phyloP scores from a whole-genome alignment of 2,888 invertebrate genomes.

The Cryptus viduatorius region DNA sequence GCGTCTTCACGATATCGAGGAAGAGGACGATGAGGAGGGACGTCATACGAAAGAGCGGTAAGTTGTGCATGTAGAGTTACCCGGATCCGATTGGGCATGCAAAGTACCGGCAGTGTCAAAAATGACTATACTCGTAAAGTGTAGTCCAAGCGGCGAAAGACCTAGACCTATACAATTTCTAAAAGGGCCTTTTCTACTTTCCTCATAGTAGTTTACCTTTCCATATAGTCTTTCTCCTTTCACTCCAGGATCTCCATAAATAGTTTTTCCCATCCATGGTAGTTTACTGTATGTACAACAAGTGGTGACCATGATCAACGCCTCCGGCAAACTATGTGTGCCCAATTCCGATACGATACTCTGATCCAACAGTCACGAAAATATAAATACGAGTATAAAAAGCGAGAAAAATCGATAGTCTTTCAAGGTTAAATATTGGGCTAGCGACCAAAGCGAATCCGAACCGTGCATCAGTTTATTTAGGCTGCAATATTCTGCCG shows the following conservation, averaged over 20 bases:
- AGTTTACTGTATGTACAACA: not conserved
- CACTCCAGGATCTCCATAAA: not conserved
- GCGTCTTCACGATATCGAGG: conserved; percentile 93
- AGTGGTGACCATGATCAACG: not conserved
- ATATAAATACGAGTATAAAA: conserved; percentile 9
- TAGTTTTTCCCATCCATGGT: not conserved
- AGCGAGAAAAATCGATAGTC: conserved; percentile 5
- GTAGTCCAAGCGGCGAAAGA: not conserved
- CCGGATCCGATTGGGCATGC: not conserved
- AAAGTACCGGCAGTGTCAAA: not conserved
- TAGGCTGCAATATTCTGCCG: not conserved
- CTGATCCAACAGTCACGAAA: not conserved
- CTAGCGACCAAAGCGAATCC: conserved; percentile 44
- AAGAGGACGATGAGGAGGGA: conserved; percentile 90
- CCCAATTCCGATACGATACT: not conserved
- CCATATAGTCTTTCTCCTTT: not conserved
- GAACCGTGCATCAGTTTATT: conserved; percentile 13
- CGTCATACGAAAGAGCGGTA: conserved; percentile 83
- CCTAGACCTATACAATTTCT: not conserved
- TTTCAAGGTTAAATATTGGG: conserved; percentile 22
- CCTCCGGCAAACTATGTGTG: not conserved
- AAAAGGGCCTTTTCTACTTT: no score
- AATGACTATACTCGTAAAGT: not conserved
- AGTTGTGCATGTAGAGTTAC: conserved; percentile 56
- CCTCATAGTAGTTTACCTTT: not conserved